Base-by-base conservation (phyloP, 2,113 vertebrate genomes). In the Otolemur garnettii region DNA sequence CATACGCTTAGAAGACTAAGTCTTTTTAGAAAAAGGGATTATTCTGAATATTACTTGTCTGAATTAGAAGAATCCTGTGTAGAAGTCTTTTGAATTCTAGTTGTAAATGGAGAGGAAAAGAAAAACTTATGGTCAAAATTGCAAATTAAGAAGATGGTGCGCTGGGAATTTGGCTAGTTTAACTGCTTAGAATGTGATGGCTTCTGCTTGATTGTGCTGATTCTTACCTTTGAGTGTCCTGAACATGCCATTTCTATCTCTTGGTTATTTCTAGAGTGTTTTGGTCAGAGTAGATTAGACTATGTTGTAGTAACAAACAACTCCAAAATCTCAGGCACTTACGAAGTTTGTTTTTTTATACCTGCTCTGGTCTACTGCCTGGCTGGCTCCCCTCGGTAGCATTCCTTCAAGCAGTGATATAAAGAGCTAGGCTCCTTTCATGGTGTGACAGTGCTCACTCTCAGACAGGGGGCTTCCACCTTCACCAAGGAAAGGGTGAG, bases 21-120 rank as follows among this genome's bases (percentile, higher is more conserved):
- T 71, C 53, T 81, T 8, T 91, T 86, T 82, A 66, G 66, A 91
- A 38, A 35, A 22, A 59, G 30, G 19, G 83, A 11, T 30, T 72
- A 24, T 62, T 81, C 42, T 79, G n/a, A 93, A 42, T 87, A 22
- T 42, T 91, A 66, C 10, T 81, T 93, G 5, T 79, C 59, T 88
- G 69, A 64, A 64, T 30, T 35, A 62, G 59, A 64, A 91, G 18
- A 71, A 59, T 12, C 55, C 55, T 71, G n/a, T 53, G 1, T 84
- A 33, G 18, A 30, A 6, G 0, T 53, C 74, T 91, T 4, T 22
- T 78, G 60, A 81, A 60, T 79, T 91, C 66, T 85, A 69, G 3
- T 68, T 85, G 28, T 82, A 78, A 88, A 92, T 17, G 13, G 85
- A 91, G 12, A 10, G 28, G 26, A 38, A 88, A 93, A 91, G 30